Percentiles rank a stretch among this genome's conserved stretches.
These are phyloP conservation scores for Mormyrus hasselquistii DNA, from an alignment of 2,797 vertebrate species.

Conservation along the genomic window DNA sequence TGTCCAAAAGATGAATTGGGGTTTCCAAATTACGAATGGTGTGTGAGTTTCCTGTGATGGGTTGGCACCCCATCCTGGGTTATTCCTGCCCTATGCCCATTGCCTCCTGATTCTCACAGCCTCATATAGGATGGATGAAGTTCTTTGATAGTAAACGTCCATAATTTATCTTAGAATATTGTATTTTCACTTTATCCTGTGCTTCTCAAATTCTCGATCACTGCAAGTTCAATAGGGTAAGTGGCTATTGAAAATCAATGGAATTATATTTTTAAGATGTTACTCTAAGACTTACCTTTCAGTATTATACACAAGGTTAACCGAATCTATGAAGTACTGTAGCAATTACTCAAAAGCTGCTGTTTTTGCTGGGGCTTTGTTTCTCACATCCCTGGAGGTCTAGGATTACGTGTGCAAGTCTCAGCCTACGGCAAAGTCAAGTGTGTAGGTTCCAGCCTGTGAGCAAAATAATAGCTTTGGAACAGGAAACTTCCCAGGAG, in stretches of 20 bases:
- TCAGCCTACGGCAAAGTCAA: constrained; percentile 20
- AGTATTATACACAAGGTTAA: not conserved
- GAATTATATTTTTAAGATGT: not conserved
- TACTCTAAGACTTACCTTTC: not conserved
- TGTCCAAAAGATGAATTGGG: not conserved
- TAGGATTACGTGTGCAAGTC: not conserved
- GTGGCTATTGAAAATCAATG: not conserved
- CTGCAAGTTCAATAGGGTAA: not conserved
- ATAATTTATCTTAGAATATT: not conserved
- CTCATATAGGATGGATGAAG: not conserved
- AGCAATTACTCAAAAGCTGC: not conserved
- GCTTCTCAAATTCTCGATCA: not conserved
- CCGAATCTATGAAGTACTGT: not conserved
- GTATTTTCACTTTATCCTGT: not conserved
- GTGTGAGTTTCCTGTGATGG: not conserved
- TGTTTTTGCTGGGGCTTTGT: not conserved
- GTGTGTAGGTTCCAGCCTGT: not conserved
- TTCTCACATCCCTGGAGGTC: not conserved
- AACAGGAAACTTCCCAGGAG: constrained; percentile 8
- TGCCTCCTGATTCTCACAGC: not conserved
- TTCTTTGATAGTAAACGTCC: not conserved
- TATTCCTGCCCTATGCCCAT: not conserved
- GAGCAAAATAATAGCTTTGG: constrained; percentile 14
- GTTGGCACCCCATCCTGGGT: not conserved
- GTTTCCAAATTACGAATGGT: not conserved